Conservation (phyloP, 2,797 vertebrate species). For the Onychomys torridus region DNA sequence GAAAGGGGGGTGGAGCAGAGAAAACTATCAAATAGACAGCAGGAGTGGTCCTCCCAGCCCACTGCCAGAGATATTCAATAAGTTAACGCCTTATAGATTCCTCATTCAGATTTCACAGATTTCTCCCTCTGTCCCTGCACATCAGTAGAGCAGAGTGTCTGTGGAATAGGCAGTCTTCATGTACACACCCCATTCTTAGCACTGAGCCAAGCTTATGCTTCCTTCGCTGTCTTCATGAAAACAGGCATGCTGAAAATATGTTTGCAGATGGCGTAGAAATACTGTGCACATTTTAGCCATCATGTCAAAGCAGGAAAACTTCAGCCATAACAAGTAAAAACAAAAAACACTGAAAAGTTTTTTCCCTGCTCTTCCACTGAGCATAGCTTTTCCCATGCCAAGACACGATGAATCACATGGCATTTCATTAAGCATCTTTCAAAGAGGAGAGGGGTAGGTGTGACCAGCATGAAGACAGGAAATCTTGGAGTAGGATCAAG, state of each 20-base stretch:
- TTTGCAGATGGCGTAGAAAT: conserved; percentile 74
- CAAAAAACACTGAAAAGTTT: conserved; percentile 75
- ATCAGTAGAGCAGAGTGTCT: conserved; percentile 70
- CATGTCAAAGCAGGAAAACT: conserved; percentile 82
- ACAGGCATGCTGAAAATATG: conserved; percentile 82
- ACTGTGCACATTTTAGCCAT: conserved; percentile 81
- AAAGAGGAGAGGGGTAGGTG: conserved; percentile 26
- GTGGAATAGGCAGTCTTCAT: conserved; percentile 71
- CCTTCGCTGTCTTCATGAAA: conserved; percentile 74
- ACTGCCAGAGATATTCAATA: background rate
- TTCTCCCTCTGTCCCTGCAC: background rate
- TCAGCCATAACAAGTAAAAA: conserved; percentile 81
- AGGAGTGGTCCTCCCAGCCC: background rate
- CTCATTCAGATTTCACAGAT: conserved; percentile 68
- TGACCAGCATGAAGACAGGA: conserved; percentile 32
- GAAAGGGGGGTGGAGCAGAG: background rate
- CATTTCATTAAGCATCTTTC: conserved; percentile 30
- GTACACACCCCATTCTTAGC: conserved; percentile 68
- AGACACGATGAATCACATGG: conserved; percentile 8
- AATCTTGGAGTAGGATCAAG: conserved; percentile 59
- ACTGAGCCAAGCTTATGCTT: conserved; percentile 79
- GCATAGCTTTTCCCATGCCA: conserved; percentile 61
- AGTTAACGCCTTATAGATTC: conserved; percentile 58
- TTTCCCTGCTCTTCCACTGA: background rate
- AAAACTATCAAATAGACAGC: background rate